Conservation (phyloP, 2,797 vertebrate genomes). For the Sebastes matsubarae region DNA sequence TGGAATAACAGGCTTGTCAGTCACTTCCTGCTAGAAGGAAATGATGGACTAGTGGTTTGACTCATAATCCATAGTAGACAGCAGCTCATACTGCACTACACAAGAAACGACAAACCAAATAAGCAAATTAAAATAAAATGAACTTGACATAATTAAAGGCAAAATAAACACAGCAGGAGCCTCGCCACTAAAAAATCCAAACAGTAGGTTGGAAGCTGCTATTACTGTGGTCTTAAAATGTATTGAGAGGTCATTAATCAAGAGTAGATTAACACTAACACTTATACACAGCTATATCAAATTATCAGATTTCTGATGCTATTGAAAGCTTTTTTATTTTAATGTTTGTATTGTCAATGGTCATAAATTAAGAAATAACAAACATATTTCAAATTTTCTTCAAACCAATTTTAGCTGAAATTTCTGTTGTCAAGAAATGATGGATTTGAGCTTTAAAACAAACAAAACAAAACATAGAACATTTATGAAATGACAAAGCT, state of each 20-base stretch:
- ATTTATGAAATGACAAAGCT: not conserved
- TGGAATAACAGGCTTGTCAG: conserved; percentile 32
- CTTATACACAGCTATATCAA: not conserved
- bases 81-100: not conserved
- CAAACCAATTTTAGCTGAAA: not conserved
- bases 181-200: not conserved
- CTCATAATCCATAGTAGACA: conserved; percentile 26
- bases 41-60: not conserved
- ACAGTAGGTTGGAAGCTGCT: not conserved
- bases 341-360: not conserved
- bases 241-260: not conserved
- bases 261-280: not conserved
- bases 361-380: not conserved
- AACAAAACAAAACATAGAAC: not conserved
- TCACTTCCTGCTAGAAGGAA: conserved; percentile 14
- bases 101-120: conserved; percentile 16
- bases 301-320: not conserved
- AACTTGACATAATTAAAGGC: conserved; percentile 6
- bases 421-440: not conserved
- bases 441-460: not conserved
- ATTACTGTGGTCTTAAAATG: not conserved
- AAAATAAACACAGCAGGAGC: conserved; percentile 3
- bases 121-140: not conserved
- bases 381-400: not conserved
- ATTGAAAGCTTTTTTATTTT: too few species aligned